phyloP scores from a whole-genome alignment of 2,797 vertebrate genomes.

The Micropoecilia bifurca region DNA sequence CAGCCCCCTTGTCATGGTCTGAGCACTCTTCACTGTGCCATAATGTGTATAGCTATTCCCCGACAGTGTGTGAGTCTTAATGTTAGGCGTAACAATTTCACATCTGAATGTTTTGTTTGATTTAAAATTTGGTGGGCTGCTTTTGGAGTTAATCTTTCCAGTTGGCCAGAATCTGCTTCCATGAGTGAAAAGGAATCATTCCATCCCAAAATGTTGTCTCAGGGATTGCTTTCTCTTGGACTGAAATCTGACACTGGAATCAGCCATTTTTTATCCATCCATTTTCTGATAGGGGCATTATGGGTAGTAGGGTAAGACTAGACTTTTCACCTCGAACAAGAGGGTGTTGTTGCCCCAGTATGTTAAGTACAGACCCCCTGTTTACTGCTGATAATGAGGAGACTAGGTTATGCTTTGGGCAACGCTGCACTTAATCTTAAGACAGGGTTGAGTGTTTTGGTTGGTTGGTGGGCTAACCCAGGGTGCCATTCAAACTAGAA shows the following conservation, averaged over 20 bases:
- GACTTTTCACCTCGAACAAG: not conserved
- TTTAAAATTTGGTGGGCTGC: not conserved
- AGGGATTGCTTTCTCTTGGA: not conserved
- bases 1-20: not conserved
- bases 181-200: not conserved
- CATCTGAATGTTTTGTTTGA: not conserved
- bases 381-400: not conserved
- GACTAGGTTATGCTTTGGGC: not conserved
- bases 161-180: not conserved
- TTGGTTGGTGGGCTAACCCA: not conserved
- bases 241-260: not conserved
- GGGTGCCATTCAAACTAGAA: not conserved
- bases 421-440: not conserved
- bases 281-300: not conserved
- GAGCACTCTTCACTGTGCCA: not conserved
- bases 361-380: not conserved
- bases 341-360: not conserved
- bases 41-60: not conserved
- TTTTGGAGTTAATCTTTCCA: not conserved
- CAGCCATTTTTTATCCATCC: not conserved
- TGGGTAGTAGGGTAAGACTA: not conserved
- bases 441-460: not conserved
- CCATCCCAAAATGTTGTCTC: not conserved
- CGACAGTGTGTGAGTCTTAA: not conserved
- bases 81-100: not conserved